Evolutionary conservation across 2,888 invertebrate species (phyloP).

Genomic region (Phyto melanocephala): DNA sequence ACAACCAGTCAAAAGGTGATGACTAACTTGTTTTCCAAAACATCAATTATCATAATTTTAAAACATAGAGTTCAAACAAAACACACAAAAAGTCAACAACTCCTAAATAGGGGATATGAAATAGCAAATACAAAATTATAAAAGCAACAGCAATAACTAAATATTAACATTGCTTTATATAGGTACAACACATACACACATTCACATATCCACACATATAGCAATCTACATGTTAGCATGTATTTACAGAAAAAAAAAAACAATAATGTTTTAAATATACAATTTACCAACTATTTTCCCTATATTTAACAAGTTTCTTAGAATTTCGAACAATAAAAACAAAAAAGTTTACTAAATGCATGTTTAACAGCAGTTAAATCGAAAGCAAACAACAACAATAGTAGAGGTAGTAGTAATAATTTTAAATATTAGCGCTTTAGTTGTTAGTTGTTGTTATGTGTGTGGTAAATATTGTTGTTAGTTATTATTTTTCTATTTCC

Average conservation of each 20-base stretch:
- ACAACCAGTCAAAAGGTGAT: conserved; percentile 54
- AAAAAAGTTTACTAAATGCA: conserved; percentile 60
- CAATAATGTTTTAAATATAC: conserved; percentile 31
- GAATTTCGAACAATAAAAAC: conserved; percentile 25
- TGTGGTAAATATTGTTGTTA: conserved; percentile 24
- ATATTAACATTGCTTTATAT: not conserved
- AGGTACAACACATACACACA: no score
- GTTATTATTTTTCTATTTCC: conserved; percentile 38
- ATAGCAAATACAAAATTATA: not conserved
- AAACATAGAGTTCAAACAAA: not conserved
- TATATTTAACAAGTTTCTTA: conserved; percentile 25
- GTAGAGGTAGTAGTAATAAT: conserved; percentile 1
- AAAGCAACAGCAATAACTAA: conserved; percentile 8
- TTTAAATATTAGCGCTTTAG: conserved; percentile 18
- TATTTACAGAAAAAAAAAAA: conserved; percentile 4
- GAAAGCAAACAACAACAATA: not conserved
- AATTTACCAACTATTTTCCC: conserved; percentile 28
- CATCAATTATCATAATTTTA: conserved; percentile 51
- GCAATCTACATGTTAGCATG: conserved; percentile 36
- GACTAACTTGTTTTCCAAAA: conserved; percentile 57
- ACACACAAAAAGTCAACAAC: conserved; percentile 28
- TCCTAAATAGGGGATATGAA: conserved; percentile 15
- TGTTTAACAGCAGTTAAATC: conserved; percentile 61
- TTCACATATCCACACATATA: no score
- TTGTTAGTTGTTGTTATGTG: not conserved